These are phyloP conservation scores for Talpa occidentalis DNA, from an alignment of 2,113 vertebrate genomes.

Conservation along the genomic window DNA sequence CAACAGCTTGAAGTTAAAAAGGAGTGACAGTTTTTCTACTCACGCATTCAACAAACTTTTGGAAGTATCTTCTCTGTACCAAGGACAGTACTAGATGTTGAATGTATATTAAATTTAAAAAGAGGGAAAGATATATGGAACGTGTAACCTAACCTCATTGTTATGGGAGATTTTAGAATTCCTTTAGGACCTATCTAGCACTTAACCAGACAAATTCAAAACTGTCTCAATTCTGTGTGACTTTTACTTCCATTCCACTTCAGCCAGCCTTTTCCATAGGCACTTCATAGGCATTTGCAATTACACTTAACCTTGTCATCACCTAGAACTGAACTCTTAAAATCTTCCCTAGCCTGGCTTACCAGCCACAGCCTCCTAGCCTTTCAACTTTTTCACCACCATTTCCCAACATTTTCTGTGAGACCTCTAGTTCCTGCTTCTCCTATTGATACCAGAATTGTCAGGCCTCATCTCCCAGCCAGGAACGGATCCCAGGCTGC, in stretches of 20 bases:
- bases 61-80: not conserved
- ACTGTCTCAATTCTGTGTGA: not conserved
- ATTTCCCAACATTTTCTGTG: not conserved
- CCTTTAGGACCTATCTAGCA: not conserved
- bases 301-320: conserved; percentile 36
- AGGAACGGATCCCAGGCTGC: too few species aligned
- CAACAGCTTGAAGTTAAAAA: not conserved
- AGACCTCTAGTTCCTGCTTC: not conserved
- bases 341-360: not conserved
- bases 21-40: not conserved
- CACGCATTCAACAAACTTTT: not conserved
- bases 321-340: not conserved
- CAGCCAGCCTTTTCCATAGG: not conserved
- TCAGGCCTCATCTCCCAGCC: too few species aligned
- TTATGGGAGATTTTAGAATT: not conserved
- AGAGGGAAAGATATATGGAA: not conserved
- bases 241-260: not conserved
- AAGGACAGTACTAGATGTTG: not conserved
- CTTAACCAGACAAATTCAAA: not conserved
- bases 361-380: not conserved
- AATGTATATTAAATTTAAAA: not conserved
- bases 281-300: conserved; percentile 30
- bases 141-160: not conserved
- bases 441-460: too few species aligned
- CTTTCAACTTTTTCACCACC: not conserved